phyloP scores from a whole-genome alignment of 2,797 vertebrate species.

The Rachycentron canadum region DNA sequence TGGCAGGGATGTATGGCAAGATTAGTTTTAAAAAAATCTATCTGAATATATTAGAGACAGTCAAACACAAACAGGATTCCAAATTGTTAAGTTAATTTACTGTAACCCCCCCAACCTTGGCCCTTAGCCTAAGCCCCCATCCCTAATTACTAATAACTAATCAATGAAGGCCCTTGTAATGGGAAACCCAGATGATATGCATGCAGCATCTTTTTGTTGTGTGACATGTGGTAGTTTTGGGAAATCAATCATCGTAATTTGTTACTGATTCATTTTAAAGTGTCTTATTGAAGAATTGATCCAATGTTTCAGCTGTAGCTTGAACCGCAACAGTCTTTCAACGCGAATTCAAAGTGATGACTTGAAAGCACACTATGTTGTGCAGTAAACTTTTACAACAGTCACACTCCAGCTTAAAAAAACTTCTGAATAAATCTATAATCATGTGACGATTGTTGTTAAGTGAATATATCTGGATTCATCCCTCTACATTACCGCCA shows the following conservation, averaged over 20 bases:
- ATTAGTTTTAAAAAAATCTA: too few species aligned
- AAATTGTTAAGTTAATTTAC: too few species aligned
- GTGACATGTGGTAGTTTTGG: background rate
- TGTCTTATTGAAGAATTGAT: background rate
- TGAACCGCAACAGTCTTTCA: background rate
- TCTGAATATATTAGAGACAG: too few species aligned
- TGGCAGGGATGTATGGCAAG: too few species aligned
- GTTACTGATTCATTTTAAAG: too few species aligned
- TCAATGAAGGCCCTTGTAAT: background rate
- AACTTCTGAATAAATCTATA: conserved; percentile 2
- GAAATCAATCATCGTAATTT: background rate
- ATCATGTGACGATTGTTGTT: background rate
- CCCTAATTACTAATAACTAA: background rate
- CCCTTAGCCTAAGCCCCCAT: too few species aligned
- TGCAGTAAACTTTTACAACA: background rate
- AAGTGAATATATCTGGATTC: conserved; percentile 24
- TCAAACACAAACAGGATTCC: too few species aligned
- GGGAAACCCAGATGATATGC: background rate
- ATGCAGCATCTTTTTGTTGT: background rate
- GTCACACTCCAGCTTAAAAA: background rate
- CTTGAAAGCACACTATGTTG: background rate
- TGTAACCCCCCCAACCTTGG: too few species aligned
- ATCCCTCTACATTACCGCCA: background rate
- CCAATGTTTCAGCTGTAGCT: background rate
- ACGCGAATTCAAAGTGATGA: too few species aligned